phyloP scores from a whole-genome alignment of 1,140 invertebrate species.

The Heliconius melpomene region DNA sequence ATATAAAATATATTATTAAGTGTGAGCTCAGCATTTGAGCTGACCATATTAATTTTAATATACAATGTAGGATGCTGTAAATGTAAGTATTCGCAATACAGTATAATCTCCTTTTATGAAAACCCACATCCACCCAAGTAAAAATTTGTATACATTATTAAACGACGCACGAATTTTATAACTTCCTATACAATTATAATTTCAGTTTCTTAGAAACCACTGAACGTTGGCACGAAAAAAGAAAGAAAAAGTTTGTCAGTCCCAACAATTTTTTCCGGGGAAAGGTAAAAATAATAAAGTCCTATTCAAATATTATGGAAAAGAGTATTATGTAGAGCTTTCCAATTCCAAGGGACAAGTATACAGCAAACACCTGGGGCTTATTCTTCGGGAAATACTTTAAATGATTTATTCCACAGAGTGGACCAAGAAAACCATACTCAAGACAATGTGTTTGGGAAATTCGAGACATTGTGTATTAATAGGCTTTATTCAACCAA shows the following conservation, averaged over 20 bases:
- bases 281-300: constrained; percentile 13
- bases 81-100: neutral
- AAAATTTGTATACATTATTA: neutral
- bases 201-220: neutral
- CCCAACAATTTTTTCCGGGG: neutral
- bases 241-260: neutral
- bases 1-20: no score
- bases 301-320: constrained; percentile 12
- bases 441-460: neutral
- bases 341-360: neutral
- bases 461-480: neutral
- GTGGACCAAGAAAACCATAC: no score
- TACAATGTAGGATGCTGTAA: neutral
- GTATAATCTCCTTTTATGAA: neutral
- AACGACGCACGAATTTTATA: neutral
- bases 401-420: neutral
- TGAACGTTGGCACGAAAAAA: neutral
- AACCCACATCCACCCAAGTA: neutral
- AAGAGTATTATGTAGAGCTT: neutral
- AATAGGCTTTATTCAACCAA: no score
- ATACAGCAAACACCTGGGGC: neutral
- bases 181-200: neutral
- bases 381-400: neutral
- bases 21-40: no score
- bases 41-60: neutral